A percentile compares a stretch with the other conserved stretches of the same genome.
These are phyloP conservation scores for Synanthedon tipuliformis DNA, from an alignment of 2,888 invertebrate species.

Conservation along the genomic window DNA sequence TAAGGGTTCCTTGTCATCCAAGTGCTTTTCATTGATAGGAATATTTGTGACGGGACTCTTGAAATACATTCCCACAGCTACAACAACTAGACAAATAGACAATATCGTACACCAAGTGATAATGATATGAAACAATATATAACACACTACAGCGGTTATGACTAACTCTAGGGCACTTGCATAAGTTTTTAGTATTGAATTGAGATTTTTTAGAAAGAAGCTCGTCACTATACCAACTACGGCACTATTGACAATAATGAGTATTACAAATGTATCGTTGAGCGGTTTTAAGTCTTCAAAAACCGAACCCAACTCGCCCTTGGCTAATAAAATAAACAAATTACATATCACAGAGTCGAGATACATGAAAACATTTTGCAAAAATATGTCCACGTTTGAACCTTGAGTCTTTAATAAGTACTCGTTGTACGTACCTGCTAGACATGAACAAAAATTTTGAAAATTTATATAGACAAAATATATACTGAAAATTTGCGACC, in stretches of 20 bases:
- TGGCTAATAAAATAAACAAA: slow-evolving; percentile 74
- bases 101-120: slow-evolving; percentile 84
- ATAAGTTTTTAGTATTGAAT: slow-evolving; percentile 95
- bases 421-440: slow-evolving; percentile 97
- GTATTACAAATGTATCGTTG: slow-evolving; percentile 76
- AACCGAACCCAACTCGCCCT: slow-evolving; percentile 74
- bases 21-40: slow-evolving; percentile 8
- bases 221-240: slow-evolving; percentile 93
- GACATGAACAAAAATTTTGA: slow-evolving; percentile 90
- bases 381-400: slow-evolving; percentile 85
- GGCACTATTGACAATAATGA: slow-evolving; percentile 90
- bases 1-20: slow-evolving; percentile 35
- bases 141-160: slow-evolving; percentile 90
- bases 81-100: slow-evolving; percentile 84
- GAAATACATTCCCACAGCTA: slow-evolving; percentile 88
- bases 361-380: slow-evolving; percentile 97
- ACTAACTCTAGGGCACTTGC: slow-evolving; percentile 93
- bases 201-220: slow-evolving; percentile 91
- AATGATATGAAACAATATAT: slow-evolving; percentile 85
- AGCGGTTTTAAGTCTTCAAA: slow-evolving; percentile 72
- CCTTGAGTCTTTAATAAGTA: slow-evolving; percentile 90
- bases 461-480: slow-evolving; percentile 76
- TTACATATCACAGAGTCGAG: slow-evolving; percentile 94
- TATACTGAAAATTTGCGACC: slow-evolving; percentile 63
- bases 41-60: slow-evolving; percentile 85